Conservation (phyloP, 2,797 vertebrate species). For the Spinus olivaceus region DNA sequence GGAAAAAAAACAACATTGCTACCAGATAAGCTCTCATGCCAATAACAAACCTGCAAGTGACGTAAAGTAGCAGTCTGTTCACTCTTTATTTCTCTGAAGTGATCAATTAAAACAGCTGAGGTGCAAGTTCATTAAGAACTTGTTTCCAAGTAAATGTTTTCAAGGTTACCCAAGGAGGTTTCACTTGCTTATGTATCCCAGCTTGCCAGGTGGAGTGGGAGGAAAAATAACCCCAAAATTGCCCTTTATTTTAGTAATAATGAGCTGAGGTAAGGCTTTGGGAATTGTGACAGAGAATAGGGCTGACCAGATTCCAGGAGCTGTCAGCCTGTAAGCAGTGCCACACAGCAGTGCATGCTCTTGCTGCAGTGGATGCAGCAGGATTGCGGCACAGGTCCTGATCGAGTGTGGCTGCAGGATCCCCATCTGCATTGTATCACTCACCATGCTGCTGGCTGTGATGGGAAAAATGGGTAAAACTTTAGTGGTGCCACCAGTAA, state of each 20-base stretch:
- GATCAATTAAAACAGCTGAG: constrained; percentile 24
- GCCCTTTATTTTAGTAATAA: neutral
- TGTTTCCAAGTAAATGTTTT: neutral
- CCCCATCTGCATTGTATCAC: neutral
- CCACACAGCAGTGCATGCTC: neutral
- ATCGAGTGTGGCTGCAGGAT: neutral
- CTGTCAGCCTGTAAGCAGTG: rapidly evolving
- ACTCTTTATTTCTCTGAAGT: constrained; percentile 11
- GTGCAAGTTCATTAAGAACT: neutral
- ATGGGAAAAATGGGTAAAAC: neutral
- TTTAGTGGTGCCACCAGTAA: neutral
- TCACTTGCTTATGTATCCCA: neutral
- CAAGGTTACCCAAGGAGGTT: neutral
- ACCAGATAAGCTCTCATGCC: neutral
- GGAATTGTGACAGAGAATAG: neutral
- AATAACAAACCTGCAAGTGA: constrained; percentile 3
- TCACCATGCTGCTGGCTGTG: neutral
- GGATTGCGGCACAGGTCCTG: neutral
- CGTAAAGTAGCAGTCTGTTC: neutral
- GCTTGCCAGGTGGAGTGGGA: neutral
- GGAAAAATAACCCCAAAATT: neutral
- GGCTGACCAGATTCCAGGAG: neutral
- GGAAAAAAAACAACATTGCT: neutral
- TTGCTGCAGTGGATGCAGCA: neutral
- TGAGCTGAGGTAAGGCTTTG: neutral